phyloP scores from a whole-genome alignment of 2,797 vertebrate species.

The Eidolon dupreanum region DNA sequence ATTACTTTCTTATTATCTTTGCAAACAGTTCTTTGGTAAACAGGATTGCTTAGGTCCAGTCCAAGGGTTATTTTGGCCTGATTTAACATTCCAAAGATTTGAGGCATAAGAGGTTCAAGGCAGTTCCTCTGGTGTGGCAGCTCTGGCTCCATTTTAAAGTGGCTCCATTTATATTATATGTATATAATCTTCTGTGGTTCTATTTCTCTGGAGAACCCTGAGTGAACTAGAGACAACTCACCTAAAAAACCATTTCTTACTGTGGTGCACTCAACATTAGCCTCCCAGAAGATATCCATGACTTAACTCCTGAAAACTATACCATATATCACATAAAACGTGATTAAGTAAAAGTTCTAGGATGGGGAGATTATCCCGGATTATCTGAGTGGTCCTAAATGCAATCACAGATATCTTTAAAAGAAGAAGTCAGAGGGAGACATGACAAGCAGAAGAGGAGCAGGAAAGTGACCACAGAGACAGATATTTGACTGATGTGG shows the following conservation, averaged over 20 bases:
- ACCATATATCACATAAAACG: not conserved
- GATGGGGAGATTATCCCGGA: not conserved
- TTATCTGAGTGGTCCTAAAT: not conserved
- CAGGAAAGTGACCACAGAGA: not conserved
- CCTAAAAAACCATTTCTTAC: not conserved
- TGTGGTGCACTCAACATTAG: not conserved
- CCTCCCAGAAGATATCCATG: not conserved
- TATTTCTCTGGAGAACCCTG: not conserved
- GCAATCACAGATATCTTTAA: not conserved
- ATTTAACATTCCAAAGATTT: no score
- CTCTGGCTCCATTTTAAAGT: no score
- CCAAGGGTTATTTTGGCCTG: no score
- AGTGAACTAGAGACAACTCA: not conserved
- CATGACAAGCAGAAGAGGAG: not conserved
- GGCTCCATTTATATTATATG: no score
- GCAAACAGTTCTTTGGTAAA: not conserved
- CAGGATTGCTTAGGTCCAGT: no score
- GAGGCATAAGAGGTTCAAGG: no score
- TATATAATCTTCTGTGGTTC: no score
- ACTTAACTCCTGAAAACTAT: not conserved
- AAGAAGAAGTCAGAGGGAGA: not conserved
- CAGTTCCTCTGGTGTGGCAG: no score
- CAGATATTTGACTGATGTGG: not conserved
- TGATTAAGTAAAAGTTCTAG: not conserved
- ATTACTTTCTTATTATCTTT: not conserved